Conservation (phyloP, 2,797 vertebrate species). For the Graptemys geographica region DNA sequence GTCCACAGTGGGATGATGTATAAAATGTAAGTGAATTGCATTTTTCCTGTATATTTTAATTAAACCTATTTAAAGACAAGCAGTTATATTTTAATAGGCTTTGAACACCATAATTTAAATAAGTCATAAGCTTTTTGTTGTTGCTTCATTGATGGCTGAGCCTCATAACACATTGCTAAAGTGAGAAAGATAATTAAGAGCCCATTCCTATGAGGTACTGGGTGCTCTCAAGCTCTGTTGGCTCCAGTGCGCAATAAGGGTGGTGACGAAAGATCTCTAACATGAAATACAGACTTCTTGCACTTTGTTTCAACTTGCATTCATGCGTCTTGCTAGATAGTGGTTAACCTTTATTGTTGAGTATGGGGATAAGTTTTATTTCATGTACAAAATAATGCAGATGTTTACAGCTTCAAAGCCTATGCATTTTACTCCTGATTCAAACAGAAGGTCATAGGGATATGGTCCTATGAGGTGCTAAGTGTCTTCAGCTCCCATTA, state of each 20-base stretch:
- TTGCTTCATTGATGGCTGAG: conserved; percentile 23
- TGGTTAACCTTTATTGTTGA: rapidly evolving
- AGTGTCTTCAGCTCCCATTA: not conserved
- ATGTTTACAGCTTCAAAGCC: not conserved
- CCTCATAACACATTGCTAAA: not conserved
- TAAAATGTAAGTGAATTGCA: conserved; percentile 55
- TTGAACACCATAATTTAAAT: conserved; percentile 54
- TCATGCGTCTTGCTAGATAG: not conserved
- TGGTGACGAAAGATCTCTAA: rapidly evolving
- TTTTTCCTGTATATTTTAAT: conserved; percentile 63
- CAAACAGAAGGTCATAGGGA: not conserved
- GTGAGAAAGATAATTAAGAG: not conserved
- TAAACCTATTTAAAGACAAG: conserved; percentile 60
- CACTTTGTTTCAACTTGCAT: not conserved
- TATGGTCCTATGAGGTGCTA: not conserved
- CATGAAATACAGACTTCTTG: not conserved
- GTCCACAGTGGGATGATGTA: conserved; percentile 10
- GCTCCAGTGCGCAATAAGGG: not conserved
- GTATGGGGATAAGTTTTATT: not conserved
- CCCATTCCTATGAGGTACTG: rapidly evolving
- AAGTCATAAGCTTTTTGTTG: not conserved
- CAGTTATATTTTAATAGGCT: conserved; percentile 63
- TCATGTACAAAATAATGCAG: not conserved
- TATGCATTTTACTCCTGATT: not conserved
- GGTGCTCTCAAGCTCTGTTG: not conserved